Base-by-base conservation (phyloP, 2,888 invertebrate species). In the Epinotia brunnichana region DNA sequence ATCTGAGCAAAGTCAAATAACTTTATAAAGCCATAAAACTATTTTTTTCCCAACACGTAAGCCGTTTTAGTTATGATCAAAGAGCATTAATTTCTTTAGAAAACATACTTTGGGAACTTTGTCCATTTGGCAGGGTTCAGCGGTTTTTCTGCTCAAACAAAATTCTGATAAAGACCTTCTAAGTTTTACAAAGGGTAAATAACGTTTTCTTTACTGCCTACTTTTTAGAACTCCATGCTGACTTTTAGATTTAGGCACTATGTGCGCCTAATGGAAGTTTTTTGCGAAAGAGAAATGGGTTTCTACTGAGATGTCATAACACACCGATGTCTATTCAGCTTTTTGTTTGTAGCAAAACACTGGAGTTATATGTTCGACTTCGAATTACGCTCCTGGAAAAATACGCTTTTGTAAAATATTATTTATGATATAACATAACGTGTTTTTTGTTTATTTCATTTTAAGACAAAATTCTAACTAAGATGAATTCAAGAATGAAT, bases 61-160 rank as follows among this genome's bases (percentile, higher is more conserved):
- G 21, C 24, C 4, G 0, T 48, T 24, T 19, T 13, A 13, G 9
- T n/a, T 19, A 13, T 0, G 11, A 2, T 3, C 29, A 24, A 5
- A 4, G 15, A 10, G 15, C 3, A 56, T 13, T 13, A 29, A n/a
- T 41, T 61, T 56, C 54, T 39, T 66, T 56, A 56, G n/a, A 35
- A 17, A 41, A 35, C 19, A 44, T 17, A 19, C 41, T 67, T 61
- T 11, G 35, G 57, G 57, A 63, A 66, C 39, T 59, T 53, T 24
- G 5, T 53, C 59, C 63, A 48, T 57, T 70, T 70, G 57, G 56
- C 63, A 51, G 53, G 53, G 57, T 64, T 53, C 21, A 56, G 56
- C 70, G 54, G 29, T 66, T 66, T 70, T 70, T 66, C 24, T 66
- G 59, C 59, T 70, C 59, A 59, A 66, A 51, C 59, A 64, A 64